Evolutionary conservation across 2,888 invertebrate species (phyloP).

Genomic region (Scotopteryx bipunctaria): DNA sequence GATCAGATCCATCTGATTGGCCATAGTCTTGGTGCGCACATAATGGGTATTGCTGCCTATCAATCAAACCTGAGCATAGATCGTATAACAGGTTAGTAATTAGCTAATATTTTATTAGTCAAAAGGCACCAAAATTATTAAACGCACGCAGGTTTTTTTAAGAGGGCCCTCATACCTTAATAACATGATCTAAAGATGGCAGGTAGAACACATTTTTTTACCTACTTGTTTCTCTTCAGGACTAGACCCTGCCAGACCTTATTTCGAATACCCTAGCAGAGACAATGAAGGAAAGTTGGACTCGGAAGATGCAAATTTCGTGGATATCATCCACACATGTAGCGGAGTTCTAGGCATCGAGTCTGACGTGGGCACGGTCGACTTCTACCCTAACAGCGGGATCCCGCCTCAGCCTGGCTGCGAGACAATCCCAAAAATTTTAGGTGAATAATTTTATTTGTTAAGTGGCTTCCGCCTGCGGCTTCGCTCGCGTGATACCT

Average conservation of each 20-base stretch:
- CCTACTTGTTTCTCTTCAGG: slow-evolving; percentile 60
- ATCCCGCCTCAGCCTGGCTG: slow-evolving; percentile 86
- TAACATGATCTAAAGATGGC: neutral
- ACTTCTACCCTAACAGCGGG: slow-evolving; percentile 89
- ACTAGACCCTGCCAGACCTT: slow-evolving; percentile 87
- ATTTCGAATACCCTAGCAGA: slow-evolving; percentile 83
- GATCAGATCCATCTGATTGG: slow-evolving; percentile 58
- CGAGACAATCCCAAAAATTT: slow-evolving; percentile 63
- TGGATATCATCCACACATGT: slow-evolving; percentile 87
- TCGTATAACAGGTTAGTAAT: slow-evolving; percentile 53
- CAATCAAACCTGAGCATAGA: slow-evolving; percentile 40
- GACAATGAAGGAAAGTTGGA: slow-evolving; percentile 83
- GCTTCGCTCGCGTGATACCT: too few relatives aligned
- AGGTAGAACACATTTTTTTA: slow-evolving; percentile 1
- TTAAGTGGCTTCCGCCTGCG: too few relatives aligned
- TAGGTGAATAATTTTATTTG: slow-evolving; percentile 43
- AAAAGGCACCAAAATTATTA: too few relatives aligned
- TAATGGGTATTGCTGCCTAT: slow-evolving; percentile 59
- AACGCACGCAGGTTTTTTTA: neutral
- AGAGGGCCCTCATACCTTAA: neutral
- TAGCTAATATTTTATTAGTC: neutral
- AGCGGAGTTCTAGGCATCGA: slow-evolving; percentile 86
- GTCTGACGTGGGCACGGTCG: slow-evolving; percentile 85
- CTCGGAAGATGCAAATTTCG: slow-evolving; percentile 83
- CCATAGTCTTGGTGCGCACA: slow-evolving; percentile 64